Conservation (phyloP, 2,797 vertebrate genomes). For the Artibeus lituratus region DNA sequence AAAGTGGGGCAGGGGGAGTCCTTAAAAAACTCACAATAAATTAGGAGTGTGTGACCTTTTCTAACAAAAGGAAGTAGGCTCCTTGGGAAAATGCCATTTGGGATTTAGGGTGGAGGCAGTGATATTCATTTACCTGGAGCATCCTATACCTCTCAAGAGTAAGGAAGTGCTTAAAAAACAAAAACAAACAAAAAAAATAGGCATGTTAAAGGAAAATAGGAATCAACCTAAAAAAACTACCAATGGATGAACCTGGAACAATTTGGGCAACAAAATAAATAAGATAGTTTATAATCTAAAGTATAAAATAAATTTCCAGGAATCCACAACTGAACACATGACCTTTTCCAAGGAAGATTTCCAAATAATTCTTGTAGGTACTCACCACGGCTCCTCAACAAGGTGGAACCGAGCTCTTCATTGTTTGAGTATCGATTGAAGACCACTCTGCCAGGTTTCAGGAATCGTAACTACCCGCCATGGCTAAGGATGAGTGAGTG, state of each 20-base stretch:
- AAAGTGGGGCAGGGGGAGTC: background rate
- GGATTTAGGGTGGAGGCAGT: background rate
- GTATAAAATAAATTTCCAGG: background rate
- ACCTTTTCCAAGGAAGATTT: background rate
- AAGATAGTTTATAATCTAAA: background rate
- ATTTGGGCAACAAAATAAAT: background rate
- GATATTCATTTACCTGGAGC: background rate
- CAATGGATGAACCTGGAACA: background rate
- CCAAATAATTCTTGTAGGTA: background rate
- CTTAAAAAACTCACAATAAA: background rate
- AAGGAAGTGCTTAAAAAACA: background rate
- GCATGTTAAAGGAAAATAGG: background rate
- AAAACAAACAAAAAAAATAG: background rate
- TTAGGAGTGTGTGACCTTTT: background rate
- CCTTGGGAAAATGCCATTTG: background rate
- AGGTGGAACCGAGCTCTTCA: background rate
- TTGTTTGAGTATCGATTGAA: background rate
- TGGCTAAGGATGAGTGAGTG: too few relatives aligned
- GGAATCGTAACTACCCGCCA: too few relatives aligned
- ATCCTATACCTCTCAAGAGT: background rate
- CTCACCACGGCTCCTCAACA: background rate
- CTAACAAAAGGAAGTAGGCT: background rate
- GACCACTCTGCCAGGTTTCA: too few relatives aligned
- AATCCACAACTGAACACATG: background rate
- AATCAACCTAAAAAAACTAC: background rate